Conservation (phyloP, 2,888 invertebrate genomes). For the Eubasilissa splendida region DNA sequence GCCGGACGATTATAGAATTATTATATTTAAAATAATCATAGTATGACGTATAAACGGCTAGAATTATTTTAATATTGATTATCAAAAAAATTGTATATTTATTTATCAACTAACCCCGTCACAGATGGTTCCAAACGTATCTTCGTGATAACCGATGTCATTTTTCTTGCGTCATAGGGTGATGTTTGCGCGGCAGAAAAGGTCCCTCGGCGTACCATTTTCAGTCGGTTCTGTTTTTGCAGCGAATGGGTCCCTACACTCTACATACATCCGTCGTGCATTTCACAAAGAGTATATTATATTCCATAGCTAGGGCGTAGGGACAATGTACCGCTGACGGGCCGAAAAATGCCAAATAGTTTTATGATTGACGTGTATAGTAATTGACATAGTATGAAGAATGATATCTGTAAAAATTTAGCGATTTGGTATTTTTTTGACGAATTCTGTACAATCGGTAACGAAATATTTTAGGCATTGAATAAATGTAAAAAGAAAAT, state of each 20-base stretch:
- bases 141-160: constrained; percentile 53
- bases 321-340: constrained; percentile 38
- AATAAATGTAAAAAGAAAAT: no score
- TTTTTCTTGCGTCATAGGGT: constrained; percentile 51
- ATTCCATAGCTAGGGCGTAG: constrained; percentile 47
- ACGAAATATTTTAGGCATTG: background rate
- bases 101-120: background rate
- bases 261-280: background rate
- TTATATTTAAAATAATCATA: no score
- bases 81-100: no score
- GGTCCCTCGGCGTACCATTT: constrained; percentile 47
- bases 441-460: background rate
- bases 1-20: no score
- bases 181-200: constrained; percentile 42
- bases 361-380: constrained; percentile 55
- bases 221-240: constrained; percentile 49
- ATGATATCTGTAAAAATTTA: constrained; percentile 19
- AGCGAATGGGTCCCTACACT: constrained; percentile 29
- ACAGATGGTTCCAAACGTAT: background rate
- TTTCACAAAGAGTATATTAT: constrained; percentile 36
- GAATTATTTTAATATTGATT: no score
- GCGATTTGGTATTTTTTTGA: constrained; percentile 1
- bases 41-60: no score
- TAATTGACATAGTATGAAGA: constrained; percentile 54
- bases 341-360: constrained; percentile 23